Evolutionary conservation across 2,797 vertebrate species (phyloP).

Genomic region (Malurus leucopterus): DNA sequence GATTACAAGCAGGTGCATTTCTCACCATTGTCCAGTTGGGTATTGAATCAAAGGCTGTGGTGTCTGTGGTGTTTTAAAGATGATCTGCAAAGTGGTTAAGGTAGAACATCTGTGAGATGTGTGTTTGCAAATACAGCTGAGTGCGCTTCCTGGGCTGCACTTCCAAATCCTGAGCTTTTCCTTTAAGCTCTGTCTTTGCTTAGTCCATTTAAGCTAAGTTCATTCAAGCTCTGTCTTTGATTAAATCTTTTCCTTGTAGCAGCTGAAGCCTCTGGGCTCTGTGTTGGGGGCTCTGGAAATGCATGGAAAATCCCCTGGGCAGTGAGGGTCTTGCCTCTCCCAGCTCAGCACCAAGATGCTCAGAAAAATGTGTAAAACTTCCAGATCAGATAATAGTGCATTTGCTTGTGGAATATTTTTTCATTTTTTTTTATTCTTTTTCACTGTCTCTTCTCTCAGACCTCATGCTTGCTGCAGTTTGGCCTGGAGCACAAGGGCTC

Average conservation of each 20-base stretch:
- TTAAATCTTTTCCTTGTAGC: background rate
- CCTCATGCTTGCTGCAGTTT: background rate
- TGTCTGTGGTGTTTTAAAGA: background rate
- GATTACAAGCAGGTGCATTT: background rate
- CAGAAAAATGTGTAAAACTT: background rate
- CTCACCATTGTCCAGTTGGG: background rate
- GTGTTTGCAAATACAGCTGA: background rate
- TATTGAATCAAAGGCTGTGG: background rate
- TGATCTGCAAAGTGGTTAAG: background rate
- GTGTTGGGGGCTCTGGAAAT: background rate
- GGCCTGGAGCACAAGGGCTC: background rate
- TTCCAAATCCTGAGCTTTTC: background rate
- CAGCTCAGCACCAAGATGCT: background rate
- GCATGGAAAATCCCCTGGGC: background rate
- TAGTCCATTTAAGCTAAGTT: background rate
- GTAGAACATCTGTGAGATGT: background rate
- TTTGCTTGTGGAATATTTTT: background rate
- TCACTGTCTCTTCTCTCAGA: background rate
- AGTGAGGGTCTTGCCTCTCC: background rate
- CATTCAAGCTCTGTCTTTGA: background rate
- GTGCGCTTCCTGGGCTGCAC: background rate
- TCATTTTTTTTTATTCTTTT: background rate
- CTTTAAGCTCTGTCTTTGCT: background rate
- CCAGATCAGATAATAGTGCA: background rate
- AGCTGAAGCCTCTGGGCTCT: background rate